Evolutionary conservation across 2,113 vertebrate species (phyloP), one percentile per base, ranked within the genome.

Genomic region (Prochilodus magdalenae): DNA sequence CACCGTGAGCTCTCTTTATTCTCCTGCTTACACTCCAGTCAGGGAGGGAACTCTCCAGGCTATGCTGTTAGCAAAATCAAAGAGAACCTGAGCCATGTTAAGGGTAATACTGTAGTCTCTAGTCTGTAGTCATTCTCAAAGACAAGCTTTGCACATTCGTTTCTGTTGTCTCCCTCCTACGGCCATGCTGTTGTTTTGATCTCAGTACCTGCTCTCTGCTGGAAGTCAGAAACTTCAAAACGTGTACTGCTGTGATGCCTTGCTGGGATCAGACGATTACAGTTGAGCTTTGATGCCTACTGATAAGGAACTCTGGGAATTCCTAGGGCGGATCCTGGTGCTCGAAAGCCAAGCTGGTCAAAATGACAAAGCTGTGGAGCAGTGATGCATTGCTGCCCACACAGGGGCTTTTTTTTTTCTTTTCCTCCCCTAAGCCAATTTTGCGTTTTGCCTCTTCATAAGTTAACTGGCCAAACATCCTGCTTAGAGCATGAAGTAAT

Each of bases 111-210:
- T 29, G 49, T 44, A 47, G 8, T 30, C 22, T 29, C 16, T 59
- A 30, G n/a, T 47, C 33, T 26, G 1, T 73, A 30, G 5, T 67
- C 60, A 29, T 82, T 59, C 30, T 70, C 75, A 24, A 36, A 78
- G 29, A 65, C 70, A 71, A 62, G 75, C 60, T 55, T 75, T 33
- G 20, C 55, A 79, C 53, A 57, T 78, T 82, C 27, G 16, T 78
- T 62, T 53, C 59, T 75, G 57, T 57, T 73, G 77, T 49, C 40
- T 75, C 53, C 49, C 51, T 40, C 59, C 79, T 66, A 79, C 66
- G 72, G 8, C 6, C 22, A 55, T 36, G 16, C 70, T 16, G 0
- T 49, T 77, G 13, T 60, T 75, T 75, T 75, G 40, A 62, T 71
- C 36, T 12, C 49, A n/a, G 5, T 75, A 79, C 63, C 76, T 73